These are phyloP conservation scores for Plumapathes pennacea DNA, from an alignment of 92 coral and sea anemone species.

Conservation along the genomic window DNA sequence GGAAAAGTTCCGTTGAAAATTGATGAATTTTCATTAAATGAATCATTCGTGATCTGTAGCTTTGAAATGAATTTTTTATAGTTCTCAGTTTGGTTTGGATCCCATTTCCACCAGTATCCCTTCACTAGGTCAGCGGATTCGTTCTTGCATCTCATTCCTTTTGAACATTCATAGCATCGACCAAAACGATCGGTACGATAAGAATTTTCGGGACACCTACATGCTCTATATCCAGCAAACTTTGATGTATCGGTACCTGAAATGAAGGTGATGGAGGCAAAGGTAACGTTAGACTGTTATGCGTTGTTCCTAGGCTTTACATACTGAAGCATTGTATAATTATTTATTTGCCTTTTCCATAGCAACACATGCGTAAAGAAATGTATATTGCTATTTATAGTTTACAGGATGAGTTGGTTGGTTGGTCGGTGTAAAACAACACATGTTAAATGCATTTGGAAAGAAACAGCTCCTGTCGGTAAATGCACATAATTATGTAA, in stretches of 20 bases:
- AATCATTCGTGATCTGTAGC: constrained; percentile 1
- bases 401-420: too few species aligned
- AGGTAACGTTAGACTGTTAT: too few species aligned
- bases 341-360: too few species aligned
- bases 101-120: constrained; percentile 52
- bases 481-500: too few species aligned
- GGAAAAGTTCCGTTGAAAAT: constrained; percentile 19
- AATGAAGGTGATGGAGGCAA: too few species aligned
- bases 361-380: too few species aligned
- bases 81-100: constrained; percentile 1
- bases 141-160: constrained; percentile 24
- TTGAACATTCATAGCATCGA: constrained; percentile 16
- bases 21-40: constrained; percentile 9
- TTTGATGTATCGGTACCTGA: constrained; percentile 27
- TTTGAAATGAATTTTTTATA: constrained; percentile 20
- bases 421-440: too few species aligned
- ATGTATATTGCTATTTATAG: too few species aligned
- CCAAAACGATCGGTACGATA: constrained; percentile 38
- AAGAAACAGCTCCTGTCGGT: too few species aligned
- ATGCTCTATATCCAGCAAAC: constrained; percentile 17
- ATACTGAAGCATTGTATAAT: too few species aligned
- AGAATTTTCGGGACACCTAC: constrained; percentile 17
- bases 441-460: too few species aligned
- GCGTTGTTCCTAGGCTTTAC: too few species aligned
- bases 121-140: constrained; percentile 16